These are phyloP conservation scores for Drosophila neocordata DNA, from an alignment of 1,140 invertebrate genomes.

Conservation along the genomic window DNA sequence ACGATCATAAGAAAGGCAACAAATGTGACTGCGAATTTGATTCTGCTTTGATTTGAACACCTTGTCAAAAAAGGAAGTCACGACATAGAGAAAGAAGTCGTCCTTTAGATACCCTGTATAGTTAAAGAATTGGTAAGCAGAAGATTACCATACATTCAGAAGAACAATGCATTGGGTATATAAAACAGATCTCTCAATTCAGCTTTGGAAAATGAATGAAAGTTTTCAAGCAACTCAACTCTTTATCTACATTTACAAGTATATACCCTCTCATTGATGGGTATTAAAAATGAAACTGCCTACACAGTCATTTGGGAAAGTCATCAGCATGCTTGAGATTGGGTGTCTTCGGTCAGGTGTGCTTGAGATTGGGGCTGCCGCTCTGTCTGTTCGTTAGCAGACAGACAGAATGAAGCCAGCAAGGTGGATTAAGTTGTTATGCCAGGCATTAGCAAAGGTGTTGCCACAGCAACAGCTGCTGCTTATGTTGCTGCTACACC, in stretches of 20 bases:
- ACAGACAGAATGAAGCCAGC: conserved; percentile 34
- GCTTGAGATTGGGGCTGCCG: conserved; percentile 22
- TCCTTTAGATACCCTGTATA: neutral
- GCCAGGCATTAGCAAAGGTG: conserved; percentile 69
- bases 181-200: too few relatives aligned
- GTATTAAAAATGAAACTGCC: conserved; percentile 33
- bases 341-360: conserved; percentile 20
- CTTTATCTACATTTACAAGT: too few relatives aligned
- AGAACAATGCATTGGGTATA: too few relatives aligned
- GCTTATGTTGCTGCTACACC: conserved; percentile 16
- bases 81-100: neutral
- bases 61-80: conserved; percentile 51
- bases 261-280: neutral
- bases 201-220: too few relatives aligned
- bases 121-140: too few relatives aligned
- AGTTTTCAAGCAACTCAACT: too few relatives aligned
- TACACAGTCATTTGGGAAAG: conserved; percentile 32
- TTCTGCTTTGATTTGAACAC: conserved; percentile 65
- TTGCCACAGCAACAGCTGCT: conserved; percentile 43
- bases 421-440: conserved; percentile 76
- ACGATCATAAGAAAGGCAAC: conserved; percentile 56
- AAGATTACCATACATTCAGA: too few relatives aligned
- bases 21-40: conserved; percentile 57
- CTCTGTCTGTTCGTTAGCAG: conserved; percentile 48
- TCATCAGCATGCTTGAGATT: conserved; percentile 19